phyloP scores from a whole-genome alignment of 23 tunicate genomes.

The Diplosoma virens region DNA sequence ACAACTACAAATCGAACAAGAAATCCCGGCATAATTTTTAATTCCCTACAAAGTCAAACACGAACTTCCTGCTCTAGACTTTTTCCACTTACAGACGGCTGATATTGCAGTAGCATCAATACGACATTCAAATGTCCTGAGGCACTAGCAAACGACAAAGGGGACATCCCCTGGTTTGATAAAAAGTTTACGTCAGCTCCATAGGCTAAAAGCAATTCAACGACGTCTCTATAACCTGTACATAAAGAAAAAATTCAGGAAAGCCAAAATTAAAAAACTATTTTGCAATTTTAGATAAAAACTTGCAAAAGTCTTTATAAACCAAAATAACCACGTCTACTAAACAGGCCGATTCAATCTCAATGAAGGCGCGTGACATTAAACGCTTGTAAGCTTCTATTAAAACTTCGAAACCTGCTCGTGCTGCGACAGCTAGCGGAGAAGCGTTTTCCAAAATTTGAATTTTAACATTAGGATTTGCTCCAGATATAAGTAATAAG shows the following conservation, averaged over 20 bases:
- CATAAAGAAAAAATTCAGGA: neutral
- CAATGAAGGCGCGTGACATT: too few relatives aligned
- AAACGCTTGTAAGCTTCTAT: too few relatives aligned
- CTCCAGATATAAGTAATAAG: conserved; percentile 70
- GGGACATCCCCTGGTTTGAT: conserved; percentile 67
- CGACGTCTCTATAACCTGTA: conserved; percentile 63
- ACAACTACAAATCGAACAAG: too few relatives aligned
- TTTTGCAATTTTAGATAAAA: too few relatives aligned
- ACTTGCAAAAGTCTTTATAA: too few relatives aligned
- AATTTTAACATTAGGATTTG: conserved; percentile 57
- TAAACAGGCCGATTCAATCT: too few relatives aligned
- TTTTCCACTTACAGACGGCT: conserved; percentile 60
- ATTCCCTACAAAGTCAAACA: too few relatives aligned
- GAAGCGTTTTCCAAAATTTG: conserved; percentile 67
- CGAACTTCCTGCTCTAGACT: too few relatives aligned
- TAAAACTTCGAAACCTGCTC: too few relatives aligned
- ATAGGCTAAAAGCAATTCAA: conserved; percentile 52
- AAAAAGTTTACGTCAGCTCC: conserved; percentile 71
- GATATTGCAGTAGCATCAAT: conserved; percentile 48
- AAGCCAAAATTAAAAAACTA: too few relatives aligned
- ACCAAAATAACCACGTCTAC: too few relatives aligned
- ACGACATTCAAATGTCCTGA: conserved; percentile 61
- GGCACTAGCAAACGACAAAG: conserved; percentile 65
- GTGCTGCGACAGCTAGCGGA: conserved; percentile 61
- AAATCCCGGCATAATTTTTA: too few relatives aligned